phyloP scores from a whole-genome alignment of 2,113 vertebrate species.

The Bettongia penicillata region DNA sequence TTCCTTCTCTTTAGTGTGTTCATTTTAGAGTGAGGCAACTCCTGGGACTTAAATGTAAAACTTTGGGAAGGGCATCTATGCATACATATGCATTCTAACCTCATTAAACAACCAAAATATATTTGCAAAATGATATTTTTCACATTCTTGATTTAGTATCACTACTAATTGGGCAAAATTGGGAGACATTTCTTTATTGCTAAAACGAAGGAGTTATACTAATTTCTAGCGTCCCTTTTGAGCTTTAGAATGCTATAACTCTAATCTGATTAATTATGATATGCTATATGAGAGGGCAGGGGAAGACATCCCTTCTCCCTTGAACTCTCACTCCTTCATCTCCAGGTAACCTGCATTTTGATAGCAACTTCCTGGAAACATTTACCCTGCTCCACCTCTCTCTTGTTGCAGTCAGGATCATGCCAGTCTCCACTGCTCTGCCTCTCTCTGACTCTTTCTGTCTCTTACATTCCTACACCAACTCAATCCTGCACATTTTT shows the following conservation, averaged over 20 bases:
- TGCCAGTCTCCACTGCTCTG: neutral
- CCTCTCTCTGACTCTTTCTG: constrained; percentile 5
- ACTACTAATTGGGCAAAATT: neutral
- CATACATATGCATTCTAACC: neutral
- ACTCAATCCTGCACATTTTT: constrained; percentile 9
- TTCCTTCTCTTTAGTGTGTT: neutral
- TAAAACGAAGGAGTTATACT: neutral
- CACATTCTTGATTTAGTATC: neutral
- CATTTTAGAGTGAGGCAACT: neutral
- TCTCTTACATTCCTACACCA: constrained; percentile 29
- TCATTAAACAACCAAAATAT: neutral
- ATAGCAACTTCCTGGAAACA: constrained; percentile 45
- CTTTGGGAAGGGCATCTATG: neutral
- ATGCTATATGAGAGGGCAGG: neutral
- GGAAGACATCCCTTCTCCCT: neutral
- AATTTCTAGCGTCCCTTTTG: neutral
- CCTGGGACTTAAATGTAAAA: neutral
- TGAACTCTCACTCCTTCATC: constrained; percentile 1
- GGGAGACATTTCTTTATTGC: neutral
- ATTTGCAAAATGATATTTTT: neutral
- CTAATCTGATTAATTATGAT: neutral
- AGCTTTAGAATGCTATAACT: neutral
- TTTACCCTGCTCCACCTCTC: neutral
- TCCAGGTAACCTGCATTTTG: neutral
- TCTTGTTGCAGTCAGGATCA: neutral